These are phyloP conservation scores for Oncopodura yosiiana DNA, from an alignment of 1,140 invertebrate species.

Conservation along the genomic window DNA sequence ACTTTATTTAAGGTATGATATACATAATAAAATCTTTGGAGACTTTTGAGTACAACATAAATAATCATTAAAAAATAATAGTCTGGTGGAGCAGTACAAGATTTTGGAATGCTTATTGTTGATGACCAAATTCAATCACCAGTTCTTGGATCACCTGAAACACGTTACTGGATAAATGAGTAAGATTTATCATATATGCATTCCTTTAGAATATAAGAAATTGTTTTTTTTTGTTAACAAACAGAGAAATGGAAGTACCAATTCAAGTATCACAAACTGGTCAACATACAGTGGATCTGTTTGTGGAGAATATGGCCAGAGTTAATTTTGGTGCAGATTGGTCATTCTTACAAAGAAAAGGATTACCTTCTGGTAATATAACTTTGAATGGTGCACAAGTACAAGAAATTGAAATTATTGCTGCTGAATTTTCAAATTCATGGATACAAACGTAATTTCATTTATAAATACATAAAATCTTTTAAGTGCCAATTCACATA, in stretches of 20 bases:
- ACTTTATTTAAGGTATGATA: slow-evolving; percentile 6
- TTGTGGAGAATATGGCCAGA: slow-evolving; percentile 52
- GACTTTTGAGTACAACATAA: not conserved
- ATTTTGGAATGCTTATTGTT: slow-evolving; percentile 46
- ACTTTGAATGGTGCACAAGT: slow-evolving; percentile 41
- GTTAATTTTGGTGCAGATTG: slow-evolving; percentile 46
- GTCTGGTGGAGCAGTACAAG: slow-evolving; percentile 44
- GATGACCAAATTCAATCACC: slow-evolving; percentile 40
- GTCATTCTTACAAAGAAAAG: slow-evolving; percentile 44
- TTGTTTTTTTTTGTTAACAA: slow-evolving; percentile 11
- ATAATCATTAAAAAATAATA: not conserved
- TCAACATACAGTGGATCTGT: slow-evolving; percentile 42
- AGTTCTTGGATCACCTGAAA: slow-evolving; percentile 36
- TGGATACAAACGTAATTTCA: slow-evolving; percentile 38
- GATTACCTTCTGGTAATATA: slow-evolving; percentile 44
- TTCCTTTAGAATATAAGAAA: not conserved
- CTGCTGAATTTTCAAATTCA: slow-evolving; percentile 46
- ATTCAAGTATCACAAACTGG: slow-evolving; percentile 26
- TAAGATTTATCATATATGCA: not conserved
- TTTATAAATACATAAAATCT: not conserved
- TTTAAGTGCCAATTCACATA: no score
- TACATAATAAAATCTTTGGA: not conserved
- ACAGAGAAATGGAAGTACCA: slow-evolving; percentile 23
- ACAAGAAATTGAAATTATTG: slow-evolving; percentile 43
- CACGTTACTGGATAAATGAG: slow-evolving; percentile 44